Evolutionary conservation across 1,140 invertebrate genomes (phyloP).

Genomic region (Aphis craccivora): DNA sequence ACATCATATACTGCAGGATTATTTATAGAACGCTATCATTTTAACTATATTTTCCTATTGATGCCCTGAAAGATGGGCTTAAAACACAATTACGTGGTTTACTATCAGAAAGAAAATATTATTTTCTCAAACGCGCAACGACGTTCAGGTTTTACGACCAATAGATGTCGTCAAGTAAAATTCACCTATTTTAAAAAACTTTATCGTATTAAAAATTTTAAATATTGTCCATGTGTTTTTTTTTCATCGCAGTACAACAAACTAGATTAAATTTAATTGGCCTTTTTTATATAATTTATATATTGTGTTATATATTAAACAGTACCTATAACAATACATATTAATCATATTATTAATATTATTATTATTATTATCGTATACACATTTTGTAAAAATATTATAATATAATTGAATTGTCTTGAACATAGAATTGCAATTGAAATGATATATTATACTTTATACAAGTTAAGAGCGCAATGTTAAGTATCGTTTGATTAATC

Average conservation of each 20-base stretch:
- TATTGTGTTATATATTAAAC: too few species aligned
- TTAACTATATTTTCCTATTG: slow-evolving; percentile 16
- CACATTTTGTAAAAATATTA: neutral
- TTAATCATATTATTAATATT: neutral
- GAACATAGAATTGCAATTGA: neutral
- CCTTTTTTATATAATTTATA: too few species aligned
- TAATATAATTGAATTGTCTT: neutral
- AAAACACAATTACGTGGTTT: slow-evolving; percentile 1
- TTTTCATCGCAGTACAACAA: neutral
- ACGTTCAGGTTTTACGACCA: neutral
- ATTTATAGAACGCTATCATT: neutral
- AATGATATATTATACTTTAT: neutral
- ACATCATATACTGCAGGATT: neutral
- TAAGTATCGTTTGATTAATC: too few species aligned
- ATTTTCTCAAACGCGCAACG: neutral
- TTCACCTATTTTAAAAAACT: neutral
- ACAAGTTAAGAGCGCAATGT: neutral
- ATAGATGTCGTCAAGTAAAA: neutral
- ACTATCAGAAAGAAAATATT: neutral
- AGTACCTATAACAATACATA: too few species aligned
- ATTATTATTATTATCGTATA: neutral
- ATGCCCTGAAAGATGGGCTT: neutral
- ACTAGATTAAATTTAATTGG: neutral
- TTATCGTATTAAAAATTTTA: neutral
- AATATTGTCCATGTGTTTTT: neutral